phyloP scores from a whole-genome alignment of 1,140 invertebrate species.

The Drosophila subobscura region DNA sequence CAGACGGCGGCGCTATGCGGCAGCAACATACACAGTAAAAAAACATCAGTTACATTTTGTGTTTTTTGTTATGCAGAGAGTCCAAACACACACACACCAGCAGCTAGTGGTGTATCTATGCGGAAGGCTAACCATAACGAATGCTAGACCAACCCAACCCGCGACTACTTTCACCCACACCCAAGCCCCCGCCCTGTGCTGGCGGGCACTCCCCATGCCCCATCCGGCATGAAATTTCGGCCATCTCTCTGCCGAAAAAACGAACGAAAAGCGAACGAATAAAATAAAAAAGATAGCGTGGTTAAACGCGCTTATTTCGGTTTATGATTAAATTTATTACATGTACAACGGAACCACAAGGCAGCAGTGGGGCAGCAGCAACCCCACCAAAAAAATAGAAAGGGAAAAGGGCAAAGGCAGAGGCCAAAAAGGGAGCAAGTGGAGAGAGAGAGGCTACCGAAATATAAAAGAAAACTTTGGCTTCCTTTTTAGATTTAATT shows the following conservation, averaged over 20 bases:
- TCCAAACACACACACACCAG: slow-evolving; percentile 3
- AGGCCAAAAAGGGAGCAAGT: slow-evolving; percentile 8
- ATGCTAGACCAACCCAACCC: slow-evolving; percentile 25
- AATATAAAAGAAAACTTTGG: slow-evolving; percentile 23
- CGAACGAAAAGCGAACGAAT: slow-evolving; percentile 37
- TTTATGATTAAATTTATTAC: slow-evolving; percentile 82
- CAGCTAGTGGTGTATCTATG: slow-evolving; percentile 51
- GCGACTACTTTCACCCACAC: not conserved
- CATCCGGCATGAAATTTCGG: slow-evolving; percentile 8
- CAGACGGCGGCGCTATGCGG: slow-evolving; percentile 26
- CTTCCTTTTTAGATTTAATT: slow-evolving; percentile 66
- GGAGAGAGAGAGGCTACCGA: not conserved
- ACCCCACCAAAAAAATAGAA: slow-evolving; percentile 6
- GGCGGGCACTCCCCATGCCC: slow-evolving; percentile 6
- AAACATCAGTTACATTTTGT: slow-evolving; percentile 80
- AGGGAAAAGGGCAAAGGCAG: slow-evolving; percentile 6
- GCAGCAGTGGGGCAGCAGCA: not conserved
- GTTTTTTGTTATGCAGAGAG: slow-evolving; percentile 21
- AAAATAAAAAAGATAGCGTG: slow-evolving; percentile 71
- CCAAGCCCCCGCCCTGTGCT: not conserved
- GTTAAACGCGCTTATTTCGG: slow-evolving; percentile 80
- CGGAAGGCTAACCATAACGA: slow-evolving; percentile 34
- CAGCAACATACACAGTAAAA: slow-evolving; percentile 57
- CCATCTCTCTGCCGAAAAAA: not conserved
- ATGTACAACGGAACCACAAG: slow-evolving; percentile 71